Evolutionary conservation across 2,888 invertebrate species (phyloP), one percentile per base, ranked within the genome.

Genomic region (Microctonus hyperodae): DNA sequence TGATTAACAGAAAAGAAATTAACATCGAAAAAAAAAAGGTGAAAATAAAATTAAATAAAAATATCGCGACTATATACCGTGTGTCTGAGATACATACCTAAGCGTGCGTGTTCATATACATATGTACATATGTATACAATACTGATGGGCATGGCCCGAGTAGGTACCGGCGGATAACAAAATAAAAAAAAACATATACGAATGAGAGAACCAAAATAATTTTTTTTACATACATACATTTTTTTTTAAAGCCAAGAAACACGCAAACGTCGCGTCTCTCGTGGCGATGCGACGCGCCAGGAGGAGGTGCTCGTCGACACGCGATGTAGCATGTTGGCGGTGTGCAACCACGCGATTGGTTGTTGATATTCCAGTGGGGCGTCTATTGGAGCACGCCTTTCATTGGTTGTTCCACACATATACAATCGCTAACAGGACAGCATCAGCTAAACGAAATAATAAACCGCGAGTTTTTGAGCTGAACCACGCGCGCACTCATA

Each of bases 221-320:
- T 53, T 62, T 53, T 53, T 35, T 37, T 37, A n/a, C 16, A 16
- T 44, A 4, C 44, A 16, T 44, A n/a, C 44, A 16, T 44, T 44
- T 22, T 50, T 48, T 71, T 73, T 67, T 65, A 67, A 71, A 70
- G 64, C 64, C 65, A 48, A 64, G 71, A 64, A 72, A 65, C 70
- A 74, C 70, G 71, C 75, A 73, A 44, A 78, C 70, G 65, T 69
- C 63, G 63, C 56, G 28, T 22, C 53, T 55, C 50, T 59, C 16
- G 65, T 63, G 56, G 66, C 73, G 72, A 73, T 74, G 73, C 73
- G 75, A 76, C 66, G 66, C 66, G 66, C 76, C 75, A 75, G 81
- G 79, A 80, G 83, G 83, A 82, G 83, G 83, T 77, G 79, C 82
- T 78, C 78, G 76, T 72, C 79, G 80, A 79, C 82, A 82, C 82